Percentiles rank a stretch among this genome's conserved stretches.
Evolutionary conservation across 2,888 invertebrate species (phyloP).

Genomic region (Dasysyrphus albostriatus): DNA sequence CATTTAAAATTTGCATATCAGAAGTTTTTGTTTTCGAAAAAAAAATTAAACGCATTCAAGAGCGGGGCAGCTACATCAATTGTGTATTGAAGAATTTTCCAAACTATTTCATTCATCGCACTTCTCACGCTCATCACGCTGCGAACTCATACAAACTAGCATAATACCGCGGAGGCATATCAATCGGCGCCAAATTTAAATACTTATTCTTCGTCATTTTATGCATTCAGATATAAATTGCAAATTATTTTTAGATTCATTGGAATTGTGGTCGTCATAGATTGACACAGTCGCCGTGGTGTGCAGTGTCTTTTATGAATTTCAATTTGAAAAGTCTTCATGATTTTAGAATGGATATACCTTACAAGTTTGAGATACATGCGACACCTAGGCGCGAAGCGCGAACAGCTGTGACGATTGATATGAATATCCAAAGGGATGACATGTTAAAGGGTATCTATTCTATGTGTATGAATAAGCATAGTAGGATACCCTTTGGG

Average conservation of each 20-base stretch:
- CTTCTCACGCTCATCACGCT: slow-evolving; percentile 63
- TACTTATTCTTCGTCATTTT: slow-evolving; percentile 26
- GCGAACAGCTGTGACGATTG: slow-evolving; percentile 51
- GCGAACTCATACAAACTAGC: neutral
- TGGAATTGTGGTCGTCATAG: slow-evolving; percentile 60
- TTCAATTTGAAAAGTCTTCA: slow-evolving; percentile 38
- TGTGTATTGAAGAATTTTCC: neutral
- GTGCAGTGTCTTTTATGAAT: slow-evolving; percentile 49
- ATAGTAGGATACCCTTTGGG: neutral
- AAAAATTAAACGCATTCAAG: slow-evolving; percentile 15
- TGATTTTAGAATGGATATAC: neutral
- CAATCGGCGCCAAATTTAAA: slow-evolving; percentile 70
- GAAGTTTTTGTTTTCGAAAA: neutral
- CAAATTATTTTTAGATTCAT: slow-evolving; percentile 54
- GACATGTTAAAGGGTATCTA: slow-evolving; percentile 51
- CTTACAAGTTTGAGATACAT: slow-evolving; percentile 12
- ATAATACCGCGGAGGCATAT: slow-evolving; percentile 36
- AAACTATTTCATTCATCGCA: slow-evolving; percentile 61
- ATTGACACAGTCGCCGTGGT: slow-evolving; percentile 70
- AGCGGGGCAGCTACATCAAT: neutral
- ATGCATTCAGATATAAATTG: slow-evolving; percentile 28
- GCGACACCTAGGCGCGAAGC: slow-evolving; percentile 49
- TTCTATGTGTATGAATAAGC: neutral
- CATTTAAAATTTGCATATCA: slow-evolving; percentile 59
- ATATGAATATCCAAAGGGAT: slow-evolving; percentile 28